Evolutionary conservation across 2,797 vertebrate genomes (phyloP).

Genomic region (Geotrypetes seraphini): DNA sequence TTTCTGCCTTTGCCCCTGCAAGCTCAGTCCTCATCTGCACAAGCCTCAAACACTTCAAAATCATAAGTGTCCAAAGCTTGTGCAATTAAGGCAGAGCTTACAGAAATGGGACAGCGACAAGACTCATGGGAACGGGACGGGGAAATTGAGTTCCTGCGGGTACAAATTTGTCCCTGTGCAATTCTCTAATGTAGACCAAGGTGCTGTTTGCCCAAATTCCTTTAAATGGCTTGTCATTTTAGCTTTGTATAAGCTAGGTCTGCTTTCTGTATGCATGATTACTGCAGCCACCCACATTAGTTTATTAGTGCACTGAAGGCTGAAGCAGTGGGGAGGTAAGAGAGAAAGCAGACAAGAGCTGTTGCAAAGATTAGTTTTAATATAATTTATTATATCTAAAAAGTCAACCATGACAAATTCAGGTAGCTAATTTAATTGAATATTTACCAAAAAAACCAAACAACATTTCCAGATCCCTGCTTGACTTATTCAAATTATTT

Average conservation of each 20-base stretch:
- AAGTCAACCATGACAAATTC: conserved; percentile 16
- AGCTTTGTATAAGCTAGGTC: background rate
- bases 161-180: too few species aligned
- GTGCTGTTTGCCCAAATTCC: too few species aligned
- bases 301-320: conserved; percentile 8
- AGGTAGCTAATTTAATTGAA: conserved; percentile 52
- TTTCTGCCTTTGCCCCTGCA: too few species aligned
- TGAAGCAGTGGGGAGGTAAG: too few species aligned
- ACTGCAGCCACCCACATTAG: background rate
- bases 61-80: too few species aligned
- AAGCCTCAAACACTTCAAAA: too few species aligned
- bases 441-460: conserved; percentile 32
- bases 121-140: too few species aligned
- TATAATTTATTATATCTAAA: conserved; percentile 16
- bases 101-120: too few species aligned
- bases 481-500: conserved; percentile 54
- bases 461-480: background rate
- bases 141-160: too few species aligned
- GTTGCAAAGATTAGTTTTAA: conserved; percentile 10
- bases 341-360: conserved; percentile 1
- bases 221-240: background rate
- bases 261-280: background rate
- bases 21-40: too few species aligned
- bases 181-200: too few species aligned
- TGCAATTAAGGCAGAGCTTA: too few species aligned